A percentile compares a stretch with the other conserved stretches of the same genome.
phyloP scores from a whole-genome alignment of 2,797 vertebrate genomes.

The Tenualosa ilisha region DNA sequence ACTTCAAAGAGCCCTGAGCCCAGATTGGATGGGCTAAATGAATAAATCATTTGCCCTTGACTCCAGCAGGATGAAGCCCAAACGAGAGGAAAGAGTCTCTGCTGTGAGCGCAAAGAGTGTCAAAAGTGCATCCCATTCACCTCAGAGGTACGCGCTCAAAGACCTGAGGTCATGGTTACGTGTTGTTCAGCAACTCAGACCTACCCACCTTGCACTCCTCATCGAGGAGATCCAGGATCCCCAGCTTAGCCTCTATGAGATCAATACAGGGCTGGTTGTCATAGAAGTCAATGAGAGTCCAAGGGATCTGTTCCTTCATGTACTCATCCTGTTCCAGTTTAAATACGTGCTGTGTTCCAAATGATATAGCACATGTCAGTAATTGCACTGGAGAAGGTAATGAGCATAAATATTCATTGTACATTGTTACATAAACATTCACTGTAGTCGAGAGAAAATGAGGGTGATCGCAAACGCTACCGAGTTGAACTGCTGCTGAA shows the following conservation, averaged over 20 bases:
- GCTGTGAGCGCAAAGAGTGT: not conserved
- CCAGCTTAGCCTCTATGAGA: slow-evolving; percentile 92
- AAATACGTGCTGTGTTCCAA: slow-evolving; percentile 83
- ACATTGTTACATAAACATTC: not conserved
- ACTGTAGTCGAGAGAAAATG: not conserved
- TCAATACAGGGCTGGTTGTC: slow-evolving; percentile 92
- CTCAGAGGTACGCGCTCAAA: not conserved
- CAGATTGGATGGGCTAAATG: slow-evolving; percentile 26
- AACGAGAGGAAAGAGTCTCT: not conserved
- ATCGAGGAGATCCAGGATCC: slow-evolving; percentile 91
- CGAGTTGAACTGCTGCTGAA: slow-evolving; percentile 98
- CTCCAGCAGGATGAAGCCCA: not conserved
- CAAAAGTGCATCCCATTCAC: not conserved
- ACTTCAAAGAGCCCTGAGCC: slow-evolving; percentile 46
- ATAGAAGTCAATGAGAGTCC: slow-evolving; percentile 87
- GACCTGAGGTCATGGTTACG: not conserved
- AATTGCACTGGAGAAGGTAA: not conserved
- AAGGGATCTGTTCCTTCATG: slow-evolving; percentile 87
- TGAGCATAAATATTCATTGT: not conserved
- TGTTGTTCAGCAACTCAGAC: not conserved
- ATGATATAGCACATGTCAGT: not conserved
- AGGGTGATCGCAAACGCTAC: slow-evolving; percentile 61
- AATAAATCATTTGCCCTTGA: slow-evolving; percentile 37
- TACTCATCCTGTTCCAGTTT: slow-evolving; percentile 91
- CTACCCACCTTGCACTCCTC: slow-evolving; percentile 91